Evolutionary conservation across 1,140 invertebrate genomes (phyloP).

Genomic region (Mya arenaria): DNA sequence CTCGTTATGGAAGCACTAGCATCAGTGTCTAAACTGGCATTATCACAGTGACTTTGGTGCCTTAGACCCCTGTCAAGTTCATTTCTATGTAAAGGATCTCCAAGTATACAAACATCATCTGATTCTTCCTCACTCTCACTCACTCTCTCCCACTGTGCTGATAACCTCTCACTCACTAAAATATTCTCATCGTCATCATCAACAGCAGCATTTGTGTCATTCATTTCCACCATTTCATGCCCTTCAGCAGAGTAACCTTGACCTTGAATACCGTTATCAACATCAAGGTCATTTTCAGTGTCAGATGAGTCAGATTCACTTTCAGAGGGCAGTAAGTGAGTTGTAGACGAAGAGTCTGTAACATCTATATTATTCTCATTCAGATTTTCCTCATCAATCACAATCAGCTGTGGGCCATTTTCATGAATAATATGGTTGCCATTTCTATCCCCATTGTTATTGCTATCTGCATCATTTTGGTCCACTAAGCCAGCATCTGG

Average conservation of each 20-base stretch:
- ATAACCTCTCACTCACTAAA: conserved; percentile 20
- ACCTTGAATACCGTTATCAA: conserved; percentile 18
- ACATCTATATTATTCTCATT: conserved; percentile 10
- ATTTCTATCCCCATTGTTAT: too few species aligned
- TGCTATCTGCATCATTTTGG: neutral
- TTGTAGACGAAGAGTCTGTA: conserved; percentile 7
- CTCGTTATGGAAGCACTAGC: conserved; percentile 40
- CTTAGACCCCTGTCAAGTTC: neutral
- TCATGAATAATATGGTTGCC: neutral
- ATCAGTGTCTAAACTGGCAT: conserved; percentile 37
- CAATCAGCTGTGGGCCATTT: conserved; percentile 8
- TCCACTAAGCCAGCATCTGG: neutral
- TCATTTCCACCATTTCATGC: neutral
- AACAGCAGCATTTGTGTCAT: neutral
- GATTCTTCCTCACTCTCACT: conserved; percentile 32
- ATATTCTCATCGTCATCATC: conserved; percentile 52
- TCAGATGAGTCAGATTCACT: conserved; percentile 16
- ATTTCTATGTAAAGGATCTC: neutral
- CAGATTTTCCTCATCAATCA: conserved; percentile 38
- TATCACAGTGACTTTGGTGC: conserved; percentile 22
- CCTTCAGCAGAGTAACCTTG: neutral
- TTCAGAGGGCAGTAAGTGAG: conserved; percentile 33
- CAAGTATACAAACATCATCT: conserved; percentile 52
- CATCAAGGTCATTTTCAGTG: conserved; percentile 1
- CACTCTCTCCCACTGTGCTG: conserved; percentile 30